Percentiles rank a stretch among this genome's conserved stretches.
Evolutionary conservation across 2,797 vertebrate genomes (phyloP).

Genomic region (Tangara arthus): DNA sequence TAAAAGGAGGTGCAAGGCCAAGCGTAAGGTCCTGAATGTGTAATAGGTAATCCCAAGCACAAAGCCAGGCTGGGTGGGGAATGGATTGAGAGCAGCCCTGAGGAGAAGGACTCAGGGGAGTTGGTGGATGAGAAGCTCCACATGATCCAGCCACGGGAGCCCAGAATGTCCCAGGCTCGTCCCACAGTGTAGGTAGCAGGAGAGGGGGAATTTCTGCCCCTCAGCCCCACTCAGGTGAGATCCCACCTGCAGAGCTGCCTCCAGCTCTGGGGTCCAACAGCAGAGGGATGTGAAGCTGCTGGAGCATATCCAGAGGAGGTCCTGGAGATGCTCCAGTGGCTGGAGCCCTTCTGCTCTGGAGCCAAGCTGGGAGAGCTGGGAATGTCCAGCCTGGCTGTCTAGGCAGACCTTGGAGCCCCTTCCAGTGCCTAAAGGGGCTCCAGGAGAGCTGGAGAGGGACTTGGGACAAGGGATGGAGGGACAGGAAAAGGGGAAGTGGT

Average conservation of each 20-base stretch:
- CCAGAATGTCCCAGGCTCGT: background rate
- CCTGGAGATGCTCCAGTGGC: fast-evolving
- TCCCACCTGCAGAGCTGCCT: background rate
- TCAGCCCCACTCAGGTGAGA: fast-evolving
- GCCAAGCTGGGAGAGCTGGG: background rate
- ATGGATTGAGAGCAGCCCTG: background rate
- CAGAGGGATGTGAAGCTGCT: background rate
- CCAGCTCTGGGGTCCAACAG: background rate
- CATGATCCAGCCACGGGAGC: background rate
- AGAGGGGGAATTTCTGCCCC: background rate
- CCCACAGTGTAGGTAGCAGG: background rate
- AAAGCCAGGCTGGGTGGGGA: background rate
- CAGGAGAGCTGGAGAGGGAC: background rate
- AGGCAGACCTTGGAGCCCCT: fast-evolving
- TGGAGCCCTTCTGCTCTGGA: background rate
- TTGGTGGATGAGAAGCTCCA: background rate
- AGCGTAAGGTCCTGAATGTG: background rate
- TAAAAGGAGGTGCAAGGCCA: background rate
- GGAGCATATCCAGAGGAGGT: fast-evolving
- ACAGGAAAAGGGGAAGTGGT: fast-evolving
- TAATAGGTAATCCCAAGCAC: background rate
- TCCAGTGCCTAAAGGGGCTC: background rate
- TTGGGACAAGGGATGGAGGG: fast-evolving
- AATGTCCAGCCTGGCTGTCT: background rate
- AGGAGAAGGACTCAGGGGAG: fast-evolving